Conservation (phyloP, 2,113 vertebrate genomes). For the Sceloporus tristichus region DNA sequence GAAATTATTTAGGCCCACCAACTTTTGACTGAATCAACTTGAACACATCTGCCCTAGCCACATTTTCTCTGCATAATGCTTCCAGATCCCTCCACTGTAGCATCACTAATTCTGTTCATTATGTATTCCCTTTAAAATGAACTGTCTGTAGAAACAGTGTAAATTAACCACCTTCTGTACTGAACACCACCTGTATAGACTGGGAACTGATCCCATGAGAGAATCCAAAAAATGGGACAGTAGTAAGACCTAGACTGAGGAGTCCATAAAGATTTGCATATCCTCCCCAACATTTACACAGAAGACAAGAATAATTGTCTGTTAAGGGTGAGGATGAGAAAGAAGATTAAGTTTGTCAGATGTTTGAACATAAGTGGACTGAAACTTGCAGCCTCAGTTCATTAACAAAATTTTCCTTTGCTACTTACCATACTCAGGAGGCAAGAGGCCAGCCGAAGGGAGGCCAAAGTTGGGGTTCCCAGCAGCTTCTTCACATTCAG, state of each 20-base stretch:
- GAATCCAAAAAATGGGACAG: neutral
- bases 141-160: neutral
- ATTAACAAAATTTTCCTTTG: neutral
- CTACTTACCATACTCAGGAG: slow-evolving; percentile 9
- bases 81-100: neutral
- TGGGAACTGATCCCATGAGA: neutral
- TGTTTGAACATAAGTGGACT: neutral
- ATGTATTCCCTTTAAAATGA: neutral
- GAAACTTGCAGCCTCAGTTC: neutral
- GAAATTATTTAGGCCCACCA: neutral
- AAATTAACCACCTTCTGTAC: neutral
- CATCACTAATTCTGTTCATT: neutral
- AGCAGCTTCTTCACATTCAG: slow-evolving; percentile 70
- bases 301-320: neutral
- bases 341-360: neutral
- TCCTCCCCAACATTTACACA: neutral
- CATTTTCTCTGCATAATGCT: neutral
- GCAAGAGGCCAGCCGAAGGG: neutral
- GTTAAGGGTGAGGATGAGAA: neutral
- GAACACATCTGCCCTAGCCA: neutral
- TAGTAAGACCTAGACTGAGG: neutral
- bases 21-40: neutral
- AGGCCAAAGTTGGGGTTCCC: neutral
- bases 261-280: neutral
- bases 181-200: neutral